Conservation (phyloP, 2,888 invertebrate species). For the Drosophila kuntzei region DNA sequence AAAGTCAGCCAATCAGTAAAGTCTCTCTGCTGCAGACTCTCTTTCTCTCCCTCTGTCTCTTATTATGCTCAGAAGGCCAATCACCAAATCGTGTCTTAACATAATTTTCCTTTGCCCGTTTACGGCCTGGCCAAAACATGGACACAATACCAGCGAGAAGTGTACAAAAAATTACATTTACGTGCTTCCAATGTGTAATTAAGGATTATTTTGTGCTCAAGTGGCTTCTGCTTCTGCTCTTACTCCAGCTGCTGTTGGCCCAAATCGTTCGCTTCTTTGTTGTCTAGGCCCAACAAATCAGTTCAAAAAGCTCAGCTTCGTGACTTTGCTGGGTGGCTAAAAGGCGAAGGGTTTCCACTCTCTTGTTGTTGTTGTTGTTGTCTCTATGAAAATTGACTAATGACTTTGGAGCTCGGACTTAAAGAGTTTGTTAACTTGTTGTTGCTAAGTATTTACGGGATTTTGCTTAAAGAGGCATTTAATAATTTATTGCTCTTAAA, state of each 20-base stretch:
- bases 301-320: slow-evolving; percentile 76
- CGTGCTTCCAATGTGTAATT: slow-evolving; percentile 80
- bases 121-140: slow-evolving; percentile 32
- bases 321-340: slow-evolving; percentile 62
- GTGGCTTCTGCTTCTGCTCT: slow-evolving; percentile 47
- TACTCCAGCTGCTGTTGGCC: slow-evolving; percentile 8
- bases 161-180: slow-evolving; percentile 80
- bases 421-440: slow-evolving; percentile 54
- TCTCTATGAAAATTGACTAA: slow-evolving; percentile 75
- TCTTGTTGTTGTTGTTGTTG: slow-evolving; percentile 47
- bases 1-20: slow-evolving; percentile 74
- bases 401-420: slow-evolving; percentile 61
- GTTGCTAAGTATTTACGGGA: slow-evolving; percentile 29
- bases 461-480: slow-evolving; percentile 32
- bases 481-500: slow-evolving; percentile 8
- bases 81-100: slow-evolving; percentile 80
- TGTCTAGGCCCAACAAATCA: slow-evolving; percentile 76
- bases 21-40: slow-evolving; percentile 34
- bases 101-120: slow-evolving; percentile 65
- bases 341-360: slow-evolving; percentile 37
- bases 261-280: slow-evolving; percentile 51
- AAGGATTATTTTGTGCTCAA: slow-evolving; percentile 80
- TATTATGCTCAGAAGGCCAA: slow-evolving; percentile 64
- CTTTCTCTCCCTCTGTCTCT: slow-evolving; percentile 9
- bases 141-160: slow-evolving; percentile 57